phyloP scores from a whole-genome alignment of 1,140 invertebrate genomes.

The Drosophila hydei region DNA sequence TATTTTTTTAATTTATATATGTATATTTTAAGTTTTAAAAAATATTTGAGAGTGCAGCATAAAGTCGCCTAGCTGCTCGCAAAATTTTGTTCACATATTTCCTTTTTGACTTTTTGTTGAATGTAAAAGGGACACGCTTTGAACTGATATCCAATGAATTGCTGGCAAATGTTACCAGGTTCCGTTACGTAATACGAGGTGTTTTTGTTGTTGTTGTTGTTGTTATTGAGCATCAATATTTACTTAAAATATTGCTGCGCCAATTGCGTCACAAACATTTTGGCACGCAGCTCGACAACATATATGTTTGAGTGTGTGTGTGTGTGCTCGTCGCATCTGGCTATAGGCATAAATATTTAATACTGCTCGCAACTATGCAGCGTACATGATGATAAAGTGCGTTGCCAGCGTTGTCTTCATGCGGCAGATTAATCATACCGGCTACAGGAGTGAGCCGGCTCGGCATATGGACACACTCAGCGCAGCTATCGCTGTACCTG shows the following conservation, averaged over 20 bases:
- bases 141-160: conserved; percentile 32
- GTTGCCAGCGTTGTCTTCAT: conserved; percentile 55
- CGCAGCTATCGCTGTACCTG: conserved; percentile 32
- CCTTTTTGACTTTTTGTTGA: neutral
- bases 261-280: conserved; percentile 53
- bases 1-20: too few relatives aligned
- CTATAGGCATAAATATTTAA: conserved; percentile 71
- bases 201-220: neutral
- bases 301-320: neutral
- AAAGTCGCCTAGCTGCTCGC: too few relatives aligned
- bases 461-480: conserved; percentile 33
- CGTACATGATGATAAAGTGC: conserved; percentile 69
- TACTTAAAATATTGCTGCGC: conserved; percentile 69
- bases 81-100: neutral
- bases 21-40: too few relatives aligned
- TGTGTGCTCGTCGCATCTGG: conserved; percentile 37
- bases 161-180: conserved; percentile 33
- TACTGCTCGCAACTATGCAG: conserved; percentile 53
- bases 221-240: conserved; percentile 61
- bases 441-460: conserved; percentile 3
- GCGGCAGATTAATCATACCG: conserved; percentile 73
- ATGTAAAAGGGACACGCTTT: conserved; percentile 20
- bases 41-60: too few relatives aligned
- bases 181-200: conserved; percentile 4
- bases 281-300: neutral